These are phyloP conservation scores for Amphibalanus amphitrite DNA, from an alignment of 1,140 invertebrate species.

Conservation along the genomic window DNA sequence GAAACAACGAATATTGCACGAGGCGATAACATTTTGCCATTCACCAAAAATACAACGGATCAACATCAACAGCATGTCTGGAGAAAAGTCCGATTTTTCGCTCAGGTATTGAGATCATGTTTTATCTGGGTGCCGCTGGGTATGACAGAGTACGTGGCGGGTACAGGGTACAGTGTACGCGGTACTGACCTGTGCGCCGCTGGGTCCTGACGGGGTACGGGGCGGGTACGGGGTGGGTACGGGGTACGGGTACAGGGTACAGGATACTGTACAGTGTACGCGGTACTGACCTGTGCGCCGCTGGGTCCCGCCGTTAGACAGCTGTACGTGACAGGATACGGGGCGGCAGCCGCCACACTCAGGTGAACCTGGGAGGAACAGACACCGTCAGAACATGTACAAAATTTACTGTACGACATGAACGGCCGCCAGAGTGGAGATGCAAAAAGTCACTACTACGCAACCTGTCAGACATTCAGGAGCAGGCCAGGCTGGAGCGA, in stretches of 20 bases:
- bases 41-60: no score
- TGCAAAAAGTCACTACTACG: no score
- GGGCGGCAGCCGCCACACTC: background rate
- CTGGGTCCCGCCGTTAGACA: background rate
- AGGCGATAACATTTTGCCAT: no score
- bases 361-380: background rate
- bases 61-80: no score
- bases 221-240: background rate
- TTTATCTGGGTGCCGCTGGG: no score
- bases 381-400: background rate
- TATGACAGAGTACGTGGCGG: no score
- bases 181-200: background rate
- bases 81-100: no score
- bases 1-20: no score
- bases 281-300: background rate
- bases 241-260: background rate
- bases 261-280: background rate
- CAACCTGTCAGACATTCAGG: background rate
- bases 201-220: background rate
- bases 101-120: no score
- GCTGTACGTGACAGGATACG: background rate
- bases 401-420: no score
- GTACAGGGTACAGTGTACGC: background rate
- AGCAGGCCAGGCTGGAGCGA: background rate
- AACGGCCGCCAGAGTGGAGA: no score